phyloP scores from a whole-genome alignment of 2,888 invertebrate genomes.

The Eupithecia insigniata region DNA sequence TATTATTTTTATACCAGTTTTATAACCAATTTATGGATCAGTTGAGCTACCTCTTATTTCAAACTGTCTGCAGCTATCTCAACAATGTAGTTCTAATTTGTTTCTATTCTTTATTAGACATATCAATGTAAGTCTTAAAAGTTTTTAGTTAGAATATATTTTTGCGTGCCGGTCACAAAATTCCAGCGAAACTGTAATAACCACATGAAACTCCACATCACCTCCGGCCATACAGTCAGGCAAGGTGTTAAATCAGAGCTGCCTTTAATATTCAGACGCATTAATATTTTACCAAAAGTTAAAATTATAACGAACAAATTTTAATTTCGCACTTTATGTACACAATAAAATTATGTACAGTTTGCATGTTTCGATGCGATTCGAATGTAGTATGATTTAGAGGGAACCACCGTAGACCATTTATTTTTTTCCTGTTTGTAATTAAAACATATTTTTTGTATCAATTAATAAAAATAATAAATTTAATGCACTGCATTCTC shows the following conservation, averaged over 20 bases:
- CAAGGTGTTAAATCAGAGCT: conserved; percentile 70
- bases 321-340: conserved; percentile 55
- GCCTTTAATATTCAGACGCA: conserved; percentile 64
- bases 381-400: neutral
- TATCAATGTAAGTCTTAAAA: too few species aligned
- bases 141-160: neutral
- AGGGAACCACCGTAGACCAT: neutral
- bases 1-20: neutral
- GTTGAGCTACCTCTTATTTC: neutral
- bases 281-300: conserved; percentile 58
- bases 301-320: conserved; percentile 59
- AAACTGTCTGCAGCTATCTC: neutral
- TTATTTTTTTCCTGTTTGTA: too few species aligned
- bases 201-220: conserved; percentile 53
- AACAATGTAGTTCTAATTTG: neutral
- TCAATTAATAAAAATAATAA: too few species aligned
- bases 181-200: conserved; percentile 36
- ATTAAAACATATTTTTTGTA: too few species aligned
- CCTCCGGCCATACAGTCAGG: conserved; percentile 61
- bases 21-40: neutral
- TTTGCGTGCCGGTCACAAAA: neutral
- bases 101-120: neutral
- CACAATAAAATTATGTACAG: conserved; percentile 23
- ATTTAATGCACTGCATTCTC: too few species aligned
- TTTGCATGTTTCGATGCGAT: conserved; percentile 1